Evolutionary conservation across 2,113 vertebrate genomes (phyloP), one percentile per base, ranked within the genome.

Genomic region (Tachysurus fulvidraco): DNA sequence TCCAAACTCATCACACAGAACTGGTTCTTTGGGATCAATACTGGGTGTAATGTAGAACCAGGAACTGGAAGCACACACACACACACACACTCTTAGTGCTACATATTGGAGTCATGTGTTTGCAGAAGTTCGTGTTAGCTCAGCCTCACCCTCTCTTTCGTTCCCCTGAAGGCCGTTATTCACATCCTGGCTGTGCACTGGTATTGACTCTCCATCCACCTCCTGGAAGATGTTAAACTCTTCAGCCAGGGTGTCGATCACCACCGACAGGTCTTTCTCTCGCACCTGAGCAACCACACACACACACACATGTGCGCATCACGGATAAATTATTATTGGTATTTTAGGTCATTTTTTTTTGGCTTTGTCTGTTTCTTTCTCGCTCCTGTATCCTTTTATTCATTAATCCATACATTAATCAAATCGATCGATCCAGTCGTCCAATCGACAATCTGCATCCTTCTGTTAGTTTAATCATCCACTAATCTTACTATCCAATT

Each of bases 1-100:
- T 98, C 97, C 94, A 99, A 91, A 0, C 97, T 97, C 93, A 99
- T 96, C 89, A 99, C 94, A 44, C 98, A 99, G 94, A 98, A 99
- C 76, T 96, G 96, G 92, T 98, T 99, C 91, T 95, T 94, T 0
- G 98, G 98, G 86, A 98, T 98, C 92, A 97, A 94, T 89, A 99
- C 95, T 0, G 98, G 98, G 90, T 99, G 98, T 74, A 99, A 93
- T 0, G 95, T 98, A 44, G 95, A 94, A 60, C 93, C 95, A 86
- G 94, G 76, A 0, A 93, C 98, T 99, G 87, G 90, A 25, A 52
- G 36, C 5, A 13, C 46, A 52, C 25, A 21, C 1, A 67, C 11
- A 46, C 41, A 44, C 59, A 62, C 41, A 46, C 25, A 2, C 25
- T 23, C 16, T 25, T 23, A 28, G 65, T 84, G 67, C 52, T 28